Evolutionary conservation across 2,888 invertebrate species (phyloP).

Genomic region (Amiota minor): DNA sequence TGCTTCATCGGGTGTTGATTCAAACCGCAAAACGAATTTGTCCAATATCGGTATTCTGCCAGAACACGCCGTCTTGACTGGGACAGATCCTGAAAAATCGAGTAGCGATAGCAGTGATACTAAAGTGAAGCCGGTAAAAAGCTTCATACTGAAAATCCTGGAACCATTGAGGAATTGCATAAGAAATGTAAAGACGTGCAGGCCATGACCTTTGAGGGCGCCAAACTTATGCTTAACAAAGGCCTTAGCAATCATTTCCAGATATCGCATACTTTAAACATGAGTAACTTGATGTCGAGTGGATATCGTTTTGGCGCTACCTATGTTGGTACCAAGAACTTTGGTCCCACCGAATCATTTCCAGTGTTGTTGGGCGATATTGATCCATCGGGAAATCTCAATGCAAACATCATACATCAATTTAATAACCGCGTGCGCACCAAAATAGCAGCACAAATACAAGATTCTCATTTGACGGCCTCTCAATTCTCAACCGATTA

Average conservation of each 20-base stretch:
- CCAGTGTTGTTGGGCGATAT: conserved; percentile 96
- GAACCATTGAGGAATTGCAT: conserved; percentile 95
- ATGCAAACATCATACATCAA: conserved; percentile 96
- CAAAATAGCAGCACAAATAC: conserved; percentile 92
- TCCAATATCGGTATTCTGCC: conserved; percentile 60
- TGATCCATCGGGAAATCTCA: conserved; percentile 95
- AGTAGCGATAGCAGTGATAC: conserved; percentile 31
- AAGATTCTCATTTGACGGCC: conserved; percentile 89
- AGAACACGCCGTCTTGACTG: conserved; percentile 48
- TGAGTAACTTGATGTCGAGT: conserved; percentile 88
- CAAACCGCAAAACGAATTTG: conserved; percentile 57
- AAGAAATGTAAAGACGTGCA: conserved; percentile 98
- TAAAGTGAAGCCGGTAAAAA: conserved; percentile 37
- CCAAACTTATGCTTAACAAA: conserved; percentile 94
- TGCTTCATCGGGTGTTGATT: conserved; percentile 64
- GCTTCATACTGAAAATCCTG: conserved; percentile 82
- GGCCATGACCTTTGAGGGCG: conserved; percentile 97
- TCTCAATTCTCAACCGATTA: conserved; percentile 92
- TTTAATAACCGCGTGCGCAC: conserved; percentile 84
- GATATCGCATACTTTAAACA: conserved; percentile 95
- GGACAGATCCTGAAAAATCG: conserved; percentile 33
- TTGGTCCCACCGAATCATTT: conserved; percentile 91
- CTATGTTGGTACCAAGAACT: conserved; percentile 95
- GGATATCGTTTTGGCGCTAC: conserved; percentile 97
- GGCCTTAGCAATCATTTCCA: conserved; percentile 98